Conservation (phyloP, 2,113 vertebrate species). For the Tretioscincus oriximinensis region DNA sequence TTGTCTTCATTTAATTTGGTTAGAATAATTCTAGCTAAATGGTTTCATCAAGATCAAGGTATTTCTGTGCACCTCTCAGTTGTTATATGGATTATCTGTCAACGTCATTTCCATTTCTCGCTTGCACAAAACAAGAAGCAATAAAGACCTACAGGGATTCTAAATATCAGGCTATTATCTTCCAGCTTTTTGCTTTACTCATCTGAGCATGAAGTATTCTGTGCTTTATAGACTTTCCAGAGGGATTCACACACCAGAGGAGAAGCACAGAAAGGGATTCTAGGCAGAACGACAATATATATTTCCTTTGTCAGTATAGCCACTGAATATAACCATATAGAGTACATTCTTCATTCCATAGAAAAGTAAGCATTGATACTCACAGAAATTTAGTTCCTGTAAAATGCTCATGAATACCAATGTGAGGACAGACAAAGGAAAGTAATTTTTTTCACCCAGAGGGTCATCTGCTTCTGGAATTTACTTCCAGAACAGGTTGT, state of each 20-base stretch:
- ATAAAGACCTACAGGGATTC: not conserved
- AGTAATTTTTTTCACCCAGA: too few relatives aligned
- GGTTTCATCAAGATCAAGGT: not conserved
- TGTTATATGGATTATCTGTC: slow-evolving; percentile 1
- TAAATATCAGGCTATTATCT: not conserved
- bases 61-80: not conserved
- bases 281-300: too few relatives aligned
- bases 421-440: too few relatives aligned
- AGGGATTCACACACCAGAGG: not conserved
- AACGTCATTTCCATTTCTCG: not conserved
- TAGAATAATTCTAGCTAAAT: not conserved
- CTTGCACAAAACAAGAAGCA: not conserved
- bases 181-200: not conserved
- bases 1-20: not conserved
- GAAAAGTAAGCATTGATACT: too few relatives aligned
- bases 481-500: too few relatives aligned
- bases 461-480: too few relatives aligned
- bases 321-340: not conserved
- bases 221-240: not conserved
- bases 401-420: too few relatives aligned
- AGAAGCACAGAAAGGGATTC: too few relatives aligned
- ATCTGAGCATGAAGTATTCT: not conserved
- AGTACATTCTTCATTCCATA: too few relatives aligned
- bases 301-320: not conserved
- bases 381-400: too few relatives aligned